Base-by-base conservation (phyloP, 2,113 vertebrate species). In the Catagonus wagneri region DNA sequence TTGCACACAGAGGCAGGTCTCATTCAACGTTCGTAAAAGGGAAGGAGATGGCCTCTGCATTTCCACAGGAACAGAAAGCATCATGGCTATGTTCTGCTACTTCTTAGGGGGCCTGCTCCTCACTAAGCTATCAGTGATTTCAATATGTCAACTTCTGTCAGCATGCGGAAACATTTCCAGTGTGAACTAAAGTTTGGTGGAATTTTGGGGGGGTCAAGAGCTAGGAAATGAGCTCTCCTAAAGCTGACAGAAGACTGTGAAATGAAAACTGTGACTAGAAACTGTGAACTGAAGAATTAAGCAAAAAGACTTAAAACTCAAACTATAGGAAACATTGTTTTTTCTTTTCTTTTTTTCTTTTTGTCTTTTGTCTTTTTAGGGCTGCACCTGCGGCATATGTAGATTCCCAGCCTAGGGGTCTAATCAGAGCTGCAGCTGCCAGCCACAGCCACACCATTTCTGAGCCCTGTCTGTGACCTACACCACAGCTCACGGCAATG, bases 281-380 rank as follows among this genome's bases (percentile, higher is more conserved):
- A 94, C 1, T 27, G 20, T 78, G 10, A 56, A 39, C 22, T 66
- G 52, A 94, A 92, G n/a, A 94, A 94, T 83, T 79, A 78, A 63
- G 50, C 76, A 78, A 80, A 88, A 88, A 39, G 6, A 60, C 39
- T 85, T 69, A 80, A 54, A 50, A 83, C 11, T 92, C 60, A 78
- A 87, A 83, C 20, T 76, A 17, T 50, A 75, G 76, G 17, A 90
- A 94, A 60, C 69, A 71, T 16, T 81, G 44, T 16, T 95, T 83
- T 86, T 88, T 44, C 44, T 44, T 44, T 44, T 44, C 94, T 83
- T 86, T 88, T 44, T 8, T 44, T 44, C 8, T 44, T 44, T 44
- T 44, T 44, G 44, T 44, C 44, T 44, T 44, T 44, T 44, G 44
- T 44, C 44, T 44, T 44, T 44, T 44, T 44, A 44, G 44, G 44